Evolutionary conservation across 2,113 vertebrate species (phyloP), one percentile per base, ranked within the genome.

Genomic region (Pardalotus punctatus): DNA sequence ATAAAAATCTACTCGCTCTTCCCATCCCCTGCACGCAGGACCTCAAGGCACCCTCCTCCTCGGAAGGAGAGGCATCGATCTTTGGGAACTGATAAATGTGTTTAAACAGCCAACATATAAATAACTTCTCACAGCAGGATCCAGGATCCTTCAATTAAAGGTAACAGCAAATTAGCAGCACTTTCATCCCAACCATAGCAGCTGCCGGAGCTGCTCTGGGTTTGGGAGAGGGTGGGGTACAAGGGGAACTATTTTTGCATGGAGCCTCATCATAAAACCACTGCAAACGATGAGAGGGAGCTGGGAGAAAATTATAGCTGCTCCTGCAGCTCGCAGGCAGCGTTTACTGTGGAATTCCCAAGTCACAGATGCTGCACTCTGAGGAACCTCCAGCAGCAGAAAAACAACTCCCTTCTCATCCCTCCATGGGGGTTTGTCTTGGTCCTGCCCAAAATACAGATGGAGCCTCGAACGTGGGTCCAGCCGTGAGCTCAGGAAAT

Each of bases 391-490:
- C 38, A 40, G 38, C 38, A 40, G 38, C 38, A 40, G 38, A 40
- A 40, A 40, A 40, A 40, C n/a, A 40, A 40, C 38, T 40, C 38
- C 9, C 9, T 40, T 40, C 38, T 40, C 38, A 40, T 40, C 38
- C 38, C 38, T 40, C 35, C 15, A 0, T 0, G 0, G 0, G 3
- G 11, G 17, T 12, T 22, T 18, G 38, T 40, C 40, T 10, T 18
- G 29, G 8, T 85, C 18, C 28, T 81, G n/a, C 72, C 66, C 57
- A 42, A 65, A 83, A 47, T 3, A 2, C 6, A 0, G 33, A 8
- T 0, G 8, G 71, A 79, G 12, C 35, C 35, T 51, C 8, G 24
- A 7, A 6, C 70, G 10, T 7, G 31, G 2, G 28, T 8, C 16
- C 42, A 19, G 31, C 6, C 15, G 31, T 57, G 51, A 17, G 3